phyloP scores from a whole-genome alignment of 2,113 vertebrate species.

The Anhinga anhinga region DNA sequence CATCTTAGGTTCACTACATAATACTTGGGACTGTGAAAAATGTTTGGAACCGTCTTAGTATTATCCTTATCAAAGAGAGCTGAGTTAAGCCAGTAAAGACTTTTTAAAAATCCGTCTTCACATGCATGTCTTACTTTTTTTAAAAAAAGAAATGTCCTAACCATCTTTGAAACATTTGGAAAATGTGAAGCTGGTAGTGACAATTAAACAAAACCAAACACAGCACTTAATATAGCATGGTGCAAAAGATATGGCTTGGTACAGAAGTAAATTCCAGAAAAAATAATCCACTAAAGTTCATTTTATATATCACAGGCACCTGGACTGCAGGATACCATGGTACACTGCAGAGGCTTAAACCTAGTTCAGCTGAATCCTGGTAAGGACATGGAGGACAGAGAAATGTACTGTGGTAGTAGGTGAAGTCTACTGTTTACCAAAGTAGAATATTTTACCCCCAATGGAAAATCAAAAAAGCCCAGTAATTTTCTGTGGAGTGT shows the following conservation, averaged over 20 bases:
- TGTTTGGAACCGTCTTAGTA: background rate
- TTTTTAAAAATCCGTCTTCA: background rate
- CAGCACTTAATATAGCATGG: background rate
- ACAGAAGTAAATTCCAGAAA: background rate
- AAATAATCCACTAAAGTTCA: background rate
- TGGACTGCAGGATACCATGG: background rate
- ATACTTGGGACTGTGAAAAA: background rate
- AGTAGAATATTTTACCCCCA: background rate
- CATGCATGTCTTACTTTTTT: background rate
- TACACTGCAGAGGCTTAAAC: background rate
- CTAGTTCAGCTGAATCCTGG: background rate
- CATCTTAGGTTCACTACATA: background rate
- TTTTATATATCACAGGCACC: background rate
- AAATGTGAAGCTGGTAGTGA: background rate
- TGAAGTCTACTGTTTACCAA: background rate
- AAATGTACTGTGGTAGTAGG: background rate
- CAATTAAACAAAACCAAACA: background rate
- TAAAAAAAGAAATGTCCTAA: background rate
- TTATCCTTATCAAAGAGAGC: background rate
- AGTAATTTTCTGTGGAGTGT: background rate
- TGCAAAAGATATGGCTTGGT: background rate
- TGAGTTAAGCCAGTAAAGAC: background rate
- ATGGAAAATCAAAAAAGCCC: background rate
- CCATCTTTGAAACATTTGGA: background rate
- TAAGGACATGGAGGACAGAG: background rate